Percentiles rank a stretch among this genome's conserved stretches.
Evolutionary conservation across 2,113 vertebrate genomes (phyloP).

Genomic region (Coturnix japonica): DNA sequence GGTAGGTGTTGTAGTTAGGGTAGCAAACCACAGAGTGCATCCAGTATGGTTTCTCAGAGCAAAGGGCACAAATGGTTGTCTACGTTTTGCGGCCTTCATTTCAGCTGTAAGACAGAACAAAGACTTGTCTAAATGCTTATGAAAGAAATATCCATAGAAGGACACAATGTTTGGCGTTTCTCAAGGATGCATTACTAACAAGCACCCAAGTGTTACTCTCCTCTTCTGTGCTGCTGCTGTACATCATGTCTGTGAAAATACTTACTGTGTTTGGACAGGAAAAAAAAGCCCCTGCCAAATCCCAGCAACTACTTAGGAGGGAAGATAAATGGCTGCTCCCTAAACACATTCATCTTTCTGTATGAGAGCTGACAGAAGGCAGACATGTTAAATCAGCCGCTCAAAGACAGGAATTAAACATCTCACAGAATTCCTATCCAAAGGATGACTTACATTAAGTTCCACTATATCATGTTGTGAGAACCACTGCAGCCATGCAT

Average conservation of each 20-base stretch:
- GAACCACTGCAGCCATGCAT: background rate
- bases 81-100: slow-evolving; percentile 88
- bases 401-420: background rate
- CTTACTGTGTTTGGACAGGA: background rate
- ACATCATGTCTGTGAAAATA: background rate
- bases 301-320: background rate
- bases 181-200: background rate
- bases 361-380: background rate
- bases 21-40: slow-evolving; percentile 95
- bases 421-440: background rate
- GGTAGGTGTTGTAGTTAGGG: slow-evolving; percentile 94
- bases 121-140: rapidly evolving
- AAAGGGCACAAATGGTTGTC: slow-evolving; percentile 94
- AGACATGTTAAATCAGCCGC: background rate
- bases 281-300: background rate
- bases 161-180: background rate
- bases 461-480: background rate
- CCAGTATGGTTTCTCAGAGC: slow-evolving; percentile 94
- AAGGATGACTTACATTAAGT: background rate
- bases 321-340: slow-evolving; percentile 3
- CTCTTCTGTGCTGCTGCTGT: background rate
- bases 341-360: background rate
- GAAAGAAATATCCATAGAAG: background rate
- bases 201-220: background rate
- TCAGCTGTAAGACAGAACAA: slow-evolving; percentile 68